phyloP scores from a whole-genome alignment of 2,797 vertebrate species.

The Iguana delicatissima region DNA sequence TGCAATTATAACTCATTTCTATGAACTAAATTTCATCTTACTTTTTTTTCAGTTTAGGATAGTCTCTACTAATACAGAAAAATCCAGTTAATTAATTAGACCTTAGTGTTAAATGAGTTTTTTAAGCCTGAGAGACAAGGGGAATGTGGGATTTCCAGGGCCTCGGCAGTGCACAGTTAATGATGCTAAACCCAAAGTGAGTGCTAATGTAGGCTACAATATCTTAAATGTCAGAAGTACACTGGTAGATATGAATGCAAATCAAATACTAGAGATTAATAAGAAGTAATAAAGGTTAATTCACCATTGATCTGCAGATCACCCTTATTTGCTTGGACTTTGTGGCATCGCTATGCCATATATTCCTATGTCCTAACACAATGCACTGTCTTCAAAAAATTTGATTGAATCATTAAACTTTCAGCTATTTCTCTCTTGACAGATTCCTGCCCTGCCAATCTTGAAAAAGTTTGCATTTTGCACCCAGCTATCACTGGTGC shows the following conservation, averaged over 20 bases:
- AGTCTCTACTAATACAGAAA: slow-evolving; percentile 75
- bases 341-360: not conserved
- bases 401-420: not conserved
- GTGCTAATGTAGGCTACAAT: slow-evolving; percentile 56
- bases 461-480: not conserved
- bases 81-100: slow-evolving; percentile 79
- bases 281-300: slow-evolving; percentile 53
- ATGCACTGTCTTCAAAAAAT: slow-evolving; percentile 27
- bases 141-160: slow-evolving; percentile 72
- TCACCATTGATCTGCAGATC: slow-evolving; percentile 29
- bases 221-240: slow-evolving; percentile 55
- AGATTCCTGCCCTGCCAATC: not conserved
- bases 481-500: not conserved
- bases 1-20: slow-evolving; percentile 60
- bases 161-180: slow-evolving; percentile 69
- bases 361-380: slow-evolving; percentile 28
- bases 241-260: slow-evolving; percentile 56
- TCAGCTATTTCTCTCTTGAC: not conserved
- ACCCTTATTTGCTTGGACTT: slow-evolving; percentile 34
- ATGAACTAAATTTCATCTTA: slow-evolving; percentile 73
- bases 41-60: slow-evolving; percentile 67
- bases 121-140: slow-evolving; percentile 77
- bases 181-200: slow-evolving; percentile 70
- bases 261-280: slow-evolving; percentile 39
- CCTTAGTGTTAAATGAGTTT: slow-evolving; percentile 76